A percentile compares a stretch with the other conserved stretches of the same genome.
These are phyloP conservation scores for Plumapathes pennacea DNA, from an alignment of 92 coral and sea anemone species.

Conservation along the genomic window DNA sequence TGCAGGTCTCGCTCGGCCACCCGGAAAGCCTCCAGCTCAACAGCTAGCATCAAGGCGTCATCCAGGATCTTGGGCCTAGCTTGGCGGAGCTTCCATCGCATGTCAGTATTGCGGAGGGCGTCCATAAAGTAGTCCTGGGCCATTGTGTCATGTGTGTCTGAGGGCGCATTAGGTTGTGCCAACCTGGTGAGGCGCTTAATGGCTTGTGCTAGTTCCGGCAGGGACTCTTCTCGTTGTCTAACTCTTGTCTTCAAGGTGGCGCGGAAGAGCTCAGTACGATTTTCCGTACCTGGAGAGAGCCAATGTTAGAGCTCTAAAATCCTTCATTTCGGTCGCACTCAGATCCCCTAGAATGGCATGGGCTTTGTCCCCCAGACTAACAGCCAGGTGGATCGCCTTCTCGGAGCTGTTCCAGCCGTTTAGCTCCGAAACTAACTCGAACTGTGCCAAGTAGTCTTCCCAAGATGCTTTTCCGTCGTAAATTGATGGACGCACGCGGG, in stretches of 20 bases:
- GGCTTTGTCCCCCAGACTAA: too few species aligned
- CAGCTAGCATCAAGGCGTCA: slow-evolving; percentile 40
- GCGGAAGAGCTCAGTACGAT: slow-evolving; percentile 17
- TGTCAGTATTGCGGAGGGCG: slow-evolving; percentile 47
- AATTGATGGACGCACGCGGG: too few species aligned
- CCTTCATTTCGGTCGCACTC: too few species aligned
- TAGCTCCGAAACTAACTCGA: too few species aligned
- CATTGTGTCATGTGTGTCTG: slow-evolving; percentile 25
- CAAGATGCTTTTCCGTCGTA: too few species aligned
- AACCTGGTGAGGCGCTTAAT: slow-evolving; percentile 28
- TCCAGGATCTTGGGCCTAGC: slow-evolving; percentile 42
- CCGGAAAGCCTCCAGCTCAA: slow-evolving; percentile 45
- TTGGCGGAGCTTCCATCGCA: slow-evolving; percentile 17
- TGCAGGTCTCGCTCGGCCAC: too few species aligned
- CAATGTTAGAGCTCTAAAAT: too few species aligned
- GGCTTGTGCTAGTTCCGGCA: slow-evolving; percentile 46
- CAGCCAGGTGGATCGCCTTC: too few species aligned
- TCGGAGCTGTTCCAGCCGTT: too few species aligned
- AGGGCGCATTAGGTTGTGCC: slow-evolving; percentile 44
- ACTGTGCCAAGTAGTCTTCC: too few species aligned
- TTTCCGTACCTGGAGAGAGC: too few species aligned
- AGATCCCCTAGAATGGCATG: too few species aligned
- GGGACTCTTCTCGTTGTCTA: slow-evolving; percentile 24
- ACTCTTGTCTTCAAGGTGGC: slow-evolving; percentile 16
- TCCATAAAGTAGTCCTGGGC: slow-evolving; percentile 56